These are phyloP conservation scores for Gymnopithys bicolor DNA, from an alignment of 2,797 vertebrate genomes.

Conservation along the genomic window DNA sequence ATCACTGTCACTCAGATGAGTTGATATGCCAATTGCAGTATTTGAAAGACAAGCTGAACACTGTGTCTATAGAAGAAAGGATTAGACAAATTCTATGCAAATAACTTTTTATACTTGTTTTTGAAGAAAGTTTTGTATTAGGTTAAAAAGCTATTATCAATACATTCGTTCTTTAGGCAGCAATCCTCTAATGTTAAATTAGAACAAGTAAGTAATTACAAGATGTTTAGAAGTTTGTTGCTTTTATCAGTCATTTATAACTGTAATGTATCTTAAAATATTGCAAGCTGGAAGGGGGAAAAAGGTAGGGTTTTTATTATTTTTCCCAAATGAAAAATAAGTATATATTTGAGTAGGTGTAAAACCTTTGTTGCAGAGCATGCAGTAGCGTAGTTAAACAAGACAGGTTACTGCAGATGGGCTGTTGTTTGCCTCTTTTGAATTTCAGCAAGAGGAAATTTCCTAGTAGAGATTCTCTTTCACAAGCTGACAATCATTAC, in stretches of 20 bases:
- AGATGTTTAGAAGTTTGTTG: background rate
- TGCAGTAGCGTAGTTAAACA: background rate
- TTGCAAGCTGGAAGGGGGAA: accelerated
- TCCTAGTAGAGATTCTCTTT: background rate
- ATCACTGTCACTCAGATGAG: background rate
- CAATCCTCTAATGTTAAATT: background rate
- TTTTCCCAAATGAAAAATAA: background rate
- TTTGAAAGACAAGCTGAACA: background rate
- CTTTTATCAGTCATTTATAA: background rate
- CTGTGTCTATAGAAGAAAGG: background rate
- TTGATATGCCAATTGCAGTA: background rate
- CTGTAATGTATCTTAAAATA: background rate
- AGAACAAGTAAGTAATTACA: background rate
- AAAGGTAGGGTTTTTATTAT: background rate
- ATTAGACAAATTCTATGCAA: background rate
- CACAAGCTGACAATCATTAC: background rate
- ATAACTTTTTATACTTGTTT: background rate
- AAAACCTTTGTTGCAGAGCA: background rate
- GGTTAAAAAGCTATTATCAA: background rate
- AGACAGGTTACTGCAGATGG: background rate
- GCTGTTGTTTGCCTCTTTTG: background rate
- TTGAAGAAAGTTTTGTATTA: background rate
- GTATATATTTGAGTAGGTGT: background rate
- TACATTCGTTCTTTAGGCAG: background rate
- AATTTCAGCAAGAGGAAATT: background rate